These are phyloP conservation scores for Tanytarsus gracilentus DNA, from an alignment of 2,888 invertebrate species.

Conservation along the genomic window DNA sequence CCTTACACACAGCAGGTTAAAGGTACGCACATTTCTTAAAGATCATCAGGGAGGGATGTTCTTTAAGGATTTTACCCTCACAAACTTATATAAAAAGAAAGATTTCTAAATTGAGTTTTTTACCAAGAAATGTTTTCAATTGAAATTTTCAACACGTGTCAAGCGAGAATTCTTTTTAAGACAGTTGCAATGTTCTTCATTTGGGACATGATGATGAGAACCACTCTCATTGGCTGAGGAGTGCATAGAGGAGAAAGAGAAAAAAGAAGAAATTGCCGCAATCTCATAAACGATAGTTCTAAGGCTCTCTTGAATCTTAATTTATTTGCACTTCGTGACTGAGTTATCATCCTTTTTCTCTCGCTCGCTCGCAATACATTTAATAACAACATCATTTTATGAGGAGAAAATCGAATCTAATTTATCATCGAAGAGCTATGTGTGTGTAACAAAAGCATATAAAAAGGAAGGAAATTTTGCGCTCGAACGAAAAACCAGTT, in stretches of 20 bases:
- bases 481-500: constrained; percentile 21
- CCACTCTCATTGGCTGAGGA: background rate
- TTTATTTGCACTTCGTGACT: constrained; percentile 24
- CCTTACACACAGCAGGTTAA: constrained; percentile 12
- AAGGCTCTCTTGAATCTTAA: constrained; percentile 18
- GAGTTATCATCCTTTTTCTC: background rate
- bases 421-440: background rate
- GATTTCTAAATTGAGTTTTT: background rate
- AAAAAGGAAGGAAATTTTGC: constrained; percentile 4
- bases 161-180: background rate
- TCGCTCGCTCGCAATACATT: background rate
- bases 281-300: too few relatives aligned
- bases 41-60: background rate
- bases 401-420: background rate
- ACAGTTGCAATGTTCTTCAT: constrained; percentile 1
- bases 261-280: background rate
- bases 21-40: background rate
- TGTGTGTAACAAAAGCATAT: background rate
- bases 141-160: constrained; percentile 26
- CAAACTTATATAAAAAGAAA: background rate
- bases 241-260: background rate
- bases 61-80: background rate
- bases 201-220: background rate
- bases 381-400: background rate
- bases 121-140: constrained; percentile 4